Base-by-base conservation (phyloP, 2,888 invertebrate species). In the Oxyteleia sp. region DNA sequence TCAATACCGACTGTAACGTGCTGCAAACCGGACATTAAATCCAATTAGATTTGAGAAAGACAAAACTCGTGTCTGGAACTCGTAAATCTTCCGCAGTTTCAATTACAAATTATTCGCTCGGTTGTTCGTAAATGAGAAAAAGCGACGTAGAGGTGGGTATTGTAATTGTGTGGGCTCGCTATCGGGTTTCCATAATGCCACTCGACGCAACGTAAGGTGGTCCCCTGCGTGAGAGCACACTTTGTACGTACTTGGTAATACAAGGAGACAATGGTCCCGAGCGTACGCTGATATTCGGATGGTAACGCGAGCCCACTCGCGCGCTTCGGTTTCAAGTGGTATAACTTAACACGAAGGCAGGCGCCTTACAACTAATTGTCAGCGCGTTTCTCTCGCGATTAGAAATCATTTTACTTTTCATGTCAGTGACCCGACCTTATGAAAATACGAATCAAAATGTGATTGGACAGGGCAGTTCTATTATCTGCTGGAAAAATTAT, bases 41-140 rank as follows among this genome's bases (percentile, higher is more conserved):
- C 23, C 51, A 61, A 51, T 72, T 72, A 61, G 18, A 64, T 23
- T 45, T 23, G 16, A 32, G 32, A 32, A 7, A 32, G 1, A 10
- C 32, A 32, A 32, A 32, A 10, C 32, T 26, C 26, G 41, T 41
- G 18, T 2, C 38, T 8, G 16, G 38, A 29, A 51, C 29, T 43
- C 32, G 41, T 68, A 59, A 68, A 76, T 76, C 68, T 68, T 43
- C 32, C 43, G 41, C 45, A 41, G 57, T 53, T 69, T 75, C 68
- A 49, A 71, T 69, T 64, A 63, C 76, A 64, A 83, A 83, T 83
- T 74, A 83, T 53, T 94, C 79, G 88, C 93, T 71, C 89, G 93
- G 41, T 92, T 93, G 53, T 93, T 91, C 84, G 92, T 91, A 88
- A 93, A 91, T 83, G 91, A 89, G 74, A 85, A 61, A 49, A 47